phyloP scores from a whole-genome alignment of 2,888 invertebrate species.

The Stramonita haemastoma region DNA sequence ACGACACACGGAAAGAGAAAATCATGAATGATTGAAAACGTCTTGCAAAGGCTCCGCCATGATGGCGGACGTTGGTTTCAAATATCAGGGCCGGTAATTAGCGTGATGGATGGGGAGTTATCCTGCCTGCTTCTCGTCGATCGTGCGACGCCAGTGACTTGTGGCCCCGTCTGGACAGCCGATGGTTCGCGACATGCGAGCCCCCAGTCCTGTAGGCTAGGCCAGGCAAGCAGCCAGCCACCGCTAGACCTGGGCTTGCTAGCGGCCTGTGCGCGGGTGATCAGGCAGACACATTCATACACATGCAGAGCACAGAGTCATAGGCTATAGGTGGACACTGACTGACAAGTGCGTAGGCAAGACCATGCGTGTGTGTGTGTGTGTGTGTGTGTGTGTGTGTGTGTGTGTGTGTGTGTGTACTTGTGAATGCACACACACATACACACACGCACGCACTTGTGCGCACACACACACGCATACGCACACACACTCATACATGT shows the following conservation, averaged over 20 bases:
- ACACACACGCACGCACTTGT: neutral
- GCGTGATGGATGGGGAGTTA: slow-evolving; percentile 40
- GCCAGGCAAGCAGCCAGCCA: neutral
- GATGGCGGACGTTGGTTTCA: slow-evolving; percentile 28
- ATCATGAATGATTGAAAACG: slow-evolving; percentile 38
- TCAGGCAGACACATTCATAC: no score
- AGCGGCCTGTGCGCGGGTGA: neutral
- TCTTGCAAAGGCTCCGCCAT: slow-evolving; percentile 29
- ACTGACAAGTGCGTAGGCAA: neutral
- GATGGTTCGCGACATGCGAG: slow-evolving; percentile 31
- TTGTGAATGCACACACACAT: neutral
- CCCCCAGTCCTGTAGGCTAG: neutral
- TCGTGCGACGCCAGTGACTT: slow-evolving; percentile 23
- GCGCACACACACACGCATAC: neutral
- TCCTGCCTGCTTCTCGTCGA: slow-evolving; percentile 39
- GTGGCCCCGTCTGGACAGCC: slow-evolving; percentile 26
- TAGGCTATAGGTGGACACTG: neutral
- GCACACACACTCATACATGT: neutral
- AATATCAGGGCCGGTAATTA: slow-evolving; percentile 38
- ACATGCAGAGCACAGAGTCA: neutral
- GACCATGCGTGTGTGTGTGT: slow-evolving; percentile 15
- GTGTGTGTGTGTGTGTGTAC: neutral
- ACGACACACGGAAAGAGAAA: slow-evolving; percentile 28
- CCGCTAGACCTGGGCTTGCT: neutral
- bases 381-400: slow-evolving; percentile 16